These are phyloP conservation scores for Macrochelys suwanniensis DNA, from an alignment of 2,797 vertebrate species.

Conservation along the genomic window DNA sequence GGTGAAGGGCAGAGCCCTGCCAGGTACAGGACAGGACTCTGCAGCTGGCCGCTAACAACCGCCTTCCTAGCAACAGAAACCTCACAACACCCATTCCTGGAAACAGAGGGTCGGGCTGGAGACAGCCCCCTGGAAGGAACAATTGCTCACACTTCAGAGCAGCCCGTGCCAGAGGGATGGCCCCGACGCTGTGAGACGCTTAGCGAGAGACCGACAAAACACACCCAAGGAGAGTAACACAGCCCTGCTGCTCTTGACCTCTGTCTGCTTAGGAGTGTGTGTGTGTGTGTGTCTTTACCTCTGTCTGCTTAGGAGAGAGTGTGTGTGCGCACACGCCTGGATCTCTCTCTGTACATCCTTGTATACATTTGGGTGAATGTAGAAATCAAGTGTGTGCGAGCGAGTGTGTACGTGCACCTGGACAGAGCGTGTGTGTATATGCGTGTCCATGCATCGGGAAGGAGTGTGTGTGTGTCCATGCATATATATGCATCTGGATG, in stretches of 20 bases:
- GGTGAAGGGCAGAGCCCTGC: neutral
- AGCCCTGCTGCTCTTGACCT: neutral
- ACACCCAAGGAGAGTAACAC: neutral
- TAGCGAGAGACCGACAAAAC: neutral
- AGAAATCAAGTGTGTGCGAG: too few species aligned
- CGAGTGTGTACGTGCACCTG: too few species aligned
- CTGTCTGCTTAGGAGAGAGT: too few species aligned
- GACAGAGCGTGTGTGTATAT: too few species aligned
- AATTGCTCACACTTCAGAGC: neutral
- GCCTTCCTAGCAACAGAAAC: neutral
- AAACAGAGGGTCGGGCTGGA: neutral
- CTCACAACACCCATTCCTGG: neutral
- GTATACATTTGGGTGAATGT: too few species aligned
- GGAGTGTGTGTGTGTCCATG: neutral
- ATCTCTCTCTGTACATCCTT: too few species aligned
- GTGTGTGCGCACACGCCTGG: too few species aligned
- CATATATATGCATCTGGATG: neutral
- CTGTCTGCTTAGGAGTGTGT: too few species aligned
- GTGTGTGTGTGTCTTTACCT: too few species aligned
- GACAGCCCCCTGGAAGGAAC: neutral
- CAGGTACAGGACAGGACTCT: neutral
- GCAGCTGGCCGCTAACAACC: neutral
- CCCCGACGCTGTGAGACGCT: fast-evolving
- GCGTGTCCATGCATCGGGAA: neutral
- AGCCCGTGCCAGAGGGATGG: neutral